phyloP scores from a whole-genome alignment of 1,140 invertebrate genomes.

The Aphaenogaster ashmeadi region DNA sequence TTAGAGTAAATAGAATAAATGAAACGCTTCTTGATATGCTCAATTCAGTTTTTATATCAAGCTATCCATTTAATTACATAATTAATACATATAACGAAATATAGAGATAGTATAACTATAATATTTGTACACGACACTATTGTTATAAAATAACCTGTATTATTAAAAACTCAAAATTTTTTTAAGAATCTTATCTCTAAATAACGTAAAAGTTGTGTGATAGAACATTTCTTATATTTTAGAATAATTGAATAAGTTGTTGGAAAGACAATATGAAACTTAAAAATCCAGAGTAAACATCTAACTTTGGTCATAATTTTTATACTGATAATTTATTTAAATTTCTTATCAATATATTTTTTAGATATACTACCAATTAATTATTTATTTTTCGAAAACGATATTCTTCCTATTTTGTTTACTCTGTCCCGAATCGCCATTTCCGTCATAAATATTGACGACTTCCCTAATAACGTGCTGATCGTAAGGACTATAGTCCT shows the following conservation, averaged over 20 bases:
- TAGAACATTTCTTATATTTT: constrained; percentile 11
- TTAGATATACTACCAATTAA: constrained; percentile 11
- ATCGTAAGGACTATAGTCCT: constrained; percentile 75
- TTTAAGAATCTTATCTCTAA: not conserved
- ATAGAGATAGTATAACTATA: not conserved
- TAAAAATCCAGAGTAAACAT: not conserved
- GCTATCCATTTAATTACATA: not conserved
- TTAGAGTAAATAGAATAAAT: not conserved
- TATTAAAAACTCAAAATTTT: not conserved
- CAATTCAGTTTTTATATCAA: not conserved
- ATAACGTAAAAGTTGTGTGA: constrained; percentile 1
- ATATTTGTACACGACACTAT: not conserved
- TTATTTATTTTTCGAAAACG: constrained; percentile 77
- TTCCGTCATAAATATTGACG: constrained; percentile 83
- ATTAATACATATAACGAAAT: not conserved
- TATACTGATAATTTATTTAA: not conserved
- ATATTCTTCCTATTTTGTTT: constrained; percentile 80
- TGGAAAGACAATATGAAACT: not conserved
- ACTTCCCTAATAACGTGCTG: constrained; percentile 84
- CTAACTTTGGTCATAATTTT: constrained; percentile 1
- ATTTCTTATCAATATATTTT: not conserved
- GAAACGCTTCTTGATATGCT: not conserved
- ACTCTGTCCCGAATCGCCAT: constrained; percentile 57
- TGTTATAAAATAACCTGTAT: not conserved
- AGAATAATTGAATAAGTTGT: not conserved